Conservation (phyloP, 1,140 invertebrate species). For the Solenopsis invicta region DNA sequence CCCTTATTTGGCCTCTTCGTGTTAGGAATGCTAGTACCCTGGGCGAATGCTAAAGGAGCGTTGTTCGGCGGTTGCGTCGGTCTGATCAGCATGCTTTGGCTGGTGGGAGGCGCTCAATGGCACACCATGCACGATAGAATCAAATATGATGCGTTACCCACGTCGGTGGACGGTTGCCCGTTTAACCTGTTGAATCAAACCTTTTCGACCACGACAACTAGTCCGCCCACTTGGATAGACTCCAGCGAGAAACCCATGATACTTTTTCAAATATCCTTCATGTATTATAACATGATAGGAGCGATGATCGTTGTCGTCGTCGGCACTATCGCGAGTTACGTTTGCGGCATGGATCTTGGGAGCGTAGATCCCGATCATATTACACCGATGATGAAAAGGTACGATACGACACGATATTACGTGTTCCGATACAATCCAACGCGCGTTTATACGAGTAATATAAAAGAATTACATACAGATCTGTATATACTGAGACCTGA, state of each 20-base stretch:
- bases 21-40: conserved; percentile 87
- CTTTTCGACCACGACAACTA: background rate
- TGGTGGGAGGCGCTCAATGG: conserved; percentile 88
- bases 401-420: background rate
- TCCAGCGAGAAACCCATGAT: conserved; percentile 73
- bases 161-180: conserved; percentile 84
- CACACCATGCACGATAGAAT: conserved; percentile 82
- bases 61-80: conserved; percentile 86
- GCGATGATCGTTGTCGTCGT: conserved; percentile 83
- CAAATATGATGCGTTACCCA: conserved; percentile 73
- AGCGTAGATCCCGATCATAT: conserved; percentile 77
- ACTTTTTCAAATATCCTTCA: conserved; percentile 88
- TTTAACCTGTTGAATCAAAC: conserved; percentile 69
- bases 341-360: conserved; percentile 82
- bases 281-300: conserved; percentile 88
- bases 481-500: background rate
- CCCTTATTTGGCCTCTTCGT: conserved; percentile 87
- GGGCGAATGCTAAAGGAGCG: conserved; percentile 87
- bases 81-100: conserved; percentile 87
- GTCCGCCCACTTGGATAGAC: conserved; percentile 11
- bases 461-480: background rate
- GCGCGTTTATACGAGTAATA: no score
- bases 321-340: conserved; percentile 85
- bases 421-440: background rate
- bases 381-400: conserved; percentile 78